These are phyloP conservation scores for Anarrhichthys ocellatus DNA, from an alignment of 2,113 vertebrate genomes.

Conservation along the genomic window DNA sequence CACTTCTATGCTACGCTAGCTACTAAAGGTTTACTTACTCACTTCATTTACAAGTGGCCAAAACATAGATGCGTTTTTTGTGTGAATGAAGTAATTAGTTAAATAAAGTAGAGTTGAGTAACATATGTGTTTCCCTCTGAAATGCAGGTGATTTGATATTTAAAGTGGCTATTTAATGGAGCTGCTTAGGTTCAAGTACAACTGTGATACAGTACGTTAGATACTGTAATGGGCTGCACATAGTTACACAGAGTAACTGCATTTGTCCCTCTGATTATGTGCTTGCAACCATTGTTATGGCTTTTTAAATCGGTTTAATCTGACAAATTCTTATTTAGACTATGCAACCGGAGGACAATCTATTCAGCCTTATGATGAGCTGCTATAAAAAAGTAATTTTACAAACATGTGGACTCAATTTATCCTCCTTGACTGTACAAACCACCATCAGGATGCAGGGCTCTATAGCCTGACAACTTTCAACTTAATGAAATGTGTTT, in stretches of 20 bases:
- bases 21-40: too few species aligned
- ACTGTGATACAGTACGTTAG: neutral
- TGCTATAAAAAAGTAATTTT: constrained; percentile 32
- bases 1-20: too few species aligned
- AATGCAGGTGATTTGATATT: neutral
- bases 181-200: neutral
- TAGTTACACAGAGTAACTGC: neutral
- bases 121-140: neutral
- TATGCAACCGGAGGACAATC: constrained; percentile 21
- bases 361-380: constrained; percentile 13
- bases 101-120: neutral
- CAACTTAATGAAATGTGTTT: constrained; percentile 71
- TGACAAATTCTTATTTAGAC: constrained; percentile 34
- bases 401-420: constrained; percentile 77
- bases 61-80: neutral
- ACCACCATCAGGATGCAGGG: constrained; percentile 41
- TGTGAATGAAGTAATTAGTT: neutral
- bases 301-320: constrained; percentile 32
- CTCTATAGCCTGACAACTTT: constrained; percentile 45
- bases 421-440: constrained; percentile 20
- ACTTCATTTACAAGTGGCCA: too few species aligned
- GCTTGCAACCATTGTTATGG: constrained; percentile 7
- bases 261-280: neutral
- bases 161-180: neutral
- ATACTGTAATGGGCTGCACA: neutral